Evolutionary conservation across 2,113 vertebrate species (phyloP), one percentile per base, ranked within the genome.

Genomic region (Oncorhynchus clarkii): DNA sequence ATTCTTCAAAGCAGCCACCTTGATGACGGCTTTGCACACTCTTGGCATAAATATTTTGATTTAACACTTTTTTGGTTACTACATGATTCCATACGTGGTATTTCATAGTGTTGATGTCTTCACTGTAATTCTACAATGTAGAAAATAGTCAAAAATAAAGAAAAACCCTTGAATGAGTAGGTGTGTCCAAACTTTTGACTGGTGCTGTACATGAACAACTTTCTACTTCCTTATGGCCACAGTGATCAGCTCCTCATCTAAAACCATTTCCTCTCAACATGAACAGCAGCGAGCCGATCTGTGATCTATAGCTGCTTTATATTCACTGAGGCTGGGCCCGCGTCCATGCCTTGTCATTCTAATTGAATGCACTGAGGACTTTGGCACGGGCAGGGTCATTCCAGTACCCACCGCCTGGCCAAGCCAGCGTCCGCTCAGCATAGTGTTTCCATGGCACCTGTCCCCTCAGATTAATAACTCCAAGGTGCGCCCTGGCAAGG

Each of bases 361-460:
- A 89, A 90, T 86, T 89, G 84, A 88, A 89, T 82, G 78, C 80
- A 77, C 71, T 79, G 69, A 87, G 75, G 80, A 72, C 64, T 90
- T 83, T 87, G 85, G 76, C 81, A 78, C 22, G 73, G 86, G 78
- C 76, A 71, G 84, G 82, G 85, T 90, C 84, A 84, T 79, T 82
- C 84, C 76, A 74, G 72, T 83, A 78, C 49, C 13, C 12, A 14
- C 49, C 49, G 83, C 65, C 80, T 79, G 78, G 84, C 86, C 86
- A 86, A 13, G 49, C 49, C 0, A 51, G 49, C 13, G 12, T 80
- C 81, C 73, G 86, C 74, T 86, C 78, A 83, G 84, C 87, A 82
- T 90, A 89, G 84, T 90, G 87, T 91, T 91, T 91, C 85, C 80
- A 78, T 88, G 90, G 88, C 87, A 91, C 86, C 84, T 86, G 85